Base-by-base conservation (phyloP, 2,888 invertebrate species). In the Odontocolon sp. region DNA sequence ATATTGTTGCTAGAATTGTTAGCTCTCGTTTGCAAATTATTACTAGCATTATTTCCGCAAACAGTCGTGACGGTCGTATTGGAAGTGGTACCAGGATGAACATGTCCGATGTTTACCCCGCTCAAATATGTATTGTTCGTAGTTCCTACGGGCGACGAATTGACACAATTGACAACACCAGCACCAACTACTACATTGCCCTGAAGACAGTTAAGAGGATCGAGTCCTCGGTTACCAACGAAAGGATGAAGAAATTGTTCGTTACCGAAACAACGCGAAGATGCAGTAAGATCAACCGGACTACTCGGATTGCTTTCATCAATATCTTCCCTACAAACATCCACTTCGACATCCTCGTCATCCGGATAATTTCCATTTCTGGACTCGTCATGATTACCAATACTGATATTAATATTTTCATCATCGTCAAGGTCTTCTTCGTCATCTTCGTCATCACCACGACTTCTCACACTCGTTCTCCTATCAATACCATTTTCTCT, bases 211-310 rank as follows among this genome's bases (percentile, higher is more conserved):
- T 84, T 80, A 47, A 88, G 84, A 8, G 88, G 77, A 73, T 87
- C 85, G 76, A 85, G 75, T 28, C 83, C 84, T 9, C 84, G 82
- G 45, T 73, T 78, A 42, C 76, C 82, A 26, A 82, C 80, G 74
- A 87, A 86, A 0, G 87, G 89, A 79, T 86, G 86, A 8, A 87
- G 77, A 57, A 86, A 87, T 73, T 85, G 86, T 47, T 87, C 84
- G 33, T 72, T 72, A 14, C 70, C 79, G 14, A 82, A 70, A 14
- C 86, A 86, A 38, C 88, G 84, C 2, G 90, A 89, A 9, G 90
- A 86, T 0, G 90, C 90, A 21, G 91, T 91, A 2, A 91, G 82
- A 63, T 91, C 91, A 3, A 91, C 91, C 1, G 91, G 91, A 63
- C 90, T 90, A 45, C 89, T 88, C 0, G 90, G 89, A 57, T 88